Percentiles rank a stretch among this genome's conserved stretches.
Evolutionary conservation across 2,888 invertebrate species (phyloP).

Genomic region (Anorthoa munda): DNA sequence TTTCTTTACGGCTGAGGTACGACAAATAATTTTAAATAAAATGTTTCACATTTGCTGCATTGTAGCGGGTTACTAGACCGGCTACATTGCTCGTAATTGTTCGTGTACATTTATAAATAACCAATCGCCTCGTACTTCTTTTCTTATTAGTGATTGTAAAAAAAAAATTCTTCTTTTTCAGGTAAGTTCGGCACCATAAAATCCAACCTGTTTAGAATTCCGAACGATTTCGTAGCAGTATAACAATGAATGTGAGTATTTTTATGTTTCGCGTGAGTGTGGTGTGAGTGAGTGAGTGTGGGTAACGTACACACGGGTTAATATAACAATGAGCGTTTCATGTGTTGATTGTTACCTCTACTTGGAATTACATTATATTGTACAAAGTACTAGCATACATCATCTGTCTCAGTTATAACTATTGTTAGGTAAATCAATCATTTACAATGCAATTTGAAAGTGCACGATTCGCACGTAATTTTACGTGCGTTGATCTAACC

Average conservation of each 20-base stretch:
- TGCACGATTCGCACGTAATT: slow-evolving; percentile 31
- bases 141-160: slow-evolving; percentile 78
- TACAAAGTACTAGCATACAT: slow-evolving; percentile 48
- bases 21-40: slow-evolving; percentile 48
- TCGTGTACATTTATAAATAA: slow-evolving; percentile 69
- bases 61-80: slow-evolving; percentile 51
- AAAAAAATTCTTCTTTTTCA: slow-evolving; percentile 78
- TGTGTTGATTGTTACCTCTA: slow-evolving; percentile 64
- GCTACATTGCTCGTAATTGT: slow-evolving; percentile 53
- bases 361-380: slow-evolving; percentile 68
- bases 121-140: slow-evolving; percentile 66
- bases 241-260: slow-evolving; percentile 74
- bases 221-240: slow-evolving; percentile 68
- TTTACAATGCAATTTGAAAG: slow-evolving; percentile 43
- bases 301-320: slow-evolving; percentile 26
- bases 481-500: slow-evolving; percentile 21
- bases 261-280: slow-evolving; percentile 54
- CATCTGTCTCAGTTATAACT: slow-evolving; percentile 49
- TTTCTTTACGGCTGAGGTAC: background rate
- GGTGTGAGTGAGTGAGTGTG: slow-evolving; percentile 22
- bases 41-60: slow-evolving; percentile 50
- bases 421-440: slow-evolving; percentile 47
- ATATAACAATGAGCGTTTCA: slow-evolving; percentile 61
- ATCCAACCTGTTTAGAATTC: slow-evolving; percentile 77
- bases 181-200: slow-evolving; percentile 84